Evolutionary conservation across 2,888 invertebrate species (phyloP), one percentile per base, ranked within the genome.

Genomic region (Andrena trimmerana): DNA sequence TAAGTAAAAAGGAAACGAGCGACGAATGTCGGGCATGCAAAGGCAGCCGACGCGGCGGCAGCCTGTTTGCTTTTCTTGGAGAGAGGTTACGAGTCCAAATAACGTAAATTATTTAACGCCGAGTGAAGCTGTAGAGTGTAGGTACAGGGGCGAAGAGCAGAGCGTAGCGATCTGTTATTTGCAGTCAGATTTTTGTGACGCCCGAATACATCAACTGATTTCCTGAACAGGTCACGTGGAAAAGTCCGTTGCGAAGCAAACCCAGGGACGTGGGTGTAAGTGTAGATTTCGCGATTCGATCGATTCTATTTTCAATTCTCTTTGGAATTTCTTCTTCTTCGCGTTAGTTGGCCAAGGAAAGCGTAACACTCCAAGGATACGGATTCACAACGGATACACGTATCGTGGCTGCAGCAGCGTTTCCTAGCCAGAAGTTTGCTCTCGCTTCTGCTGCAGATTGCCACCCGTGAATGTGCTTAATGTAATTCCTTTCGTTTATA

Each of bases 31-130:
- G 13, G 52, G n/a, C 13, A n/a, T 60, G 50, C 33, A 24, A 76
- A 54, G 8, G 70, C 13, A 20, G 20, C 13, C 36, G 33, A 24
- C 57, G 29, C 24, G 27, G 29, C 36, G 10, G 1, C 36, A 2
- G 29, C 2, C 13, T 70, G 75, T 63, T 76, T 76, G 70, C 70
- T 60, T 75, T 68, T 75, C 69, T 75, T 62, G 31, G 24, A 62
- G 27, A 52, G 59, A 31, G 50, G 62, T 69, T 62, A n/a, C 24
- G n/a, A 62, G 24, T 13, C n/a, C 59, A 33, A 69, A 77, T 42
- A 63, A 27, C 42, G 66, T 36, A 57, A 24, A 62, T 29, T 48
- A 42, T 73, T 57, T 62, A 70, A 52, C 69, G 70, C 54, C 24
- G 54, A 36, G 8, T 29, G 42, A 52, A 62, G 36, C 36, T 52